phyloP scores from a whole-genome alignment of 2,888 invertebrate species.

The Melanophora roralis region DNA sequence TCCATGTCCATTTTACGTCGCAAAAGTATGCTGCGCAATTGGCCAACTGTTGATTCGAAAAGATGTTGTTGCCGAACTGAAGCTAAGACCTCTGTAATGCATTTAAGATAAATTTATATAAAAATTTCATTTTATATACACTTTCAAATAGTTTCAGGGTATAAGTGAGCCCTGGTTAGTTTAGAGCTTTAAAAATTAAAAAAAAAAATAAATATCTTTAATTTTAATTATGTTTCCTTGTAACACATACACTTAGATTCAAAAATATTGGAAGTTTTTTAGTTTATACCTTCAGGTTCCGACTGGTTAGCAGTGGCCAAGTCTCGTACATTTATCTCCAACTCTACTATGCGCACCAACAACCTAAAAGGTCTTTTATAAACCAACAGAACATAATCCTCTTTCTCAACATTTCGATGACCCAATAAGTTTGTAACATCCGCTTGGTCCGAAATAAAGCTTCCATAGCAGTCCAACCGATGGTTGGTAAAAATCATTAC shows the following conservation, averaged over 20 bases:
- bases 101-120: too few relatives aligned
- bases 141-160: too few relatives aligned
- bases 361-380: conserved; percentile 63
- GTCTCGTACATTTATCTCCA: conserved; percentile 61
- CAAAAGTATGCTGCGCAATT: conserved; percentile 68
- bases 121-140: too few relatives aligned
- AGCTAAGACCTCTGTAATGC: conserved; percentile 1
- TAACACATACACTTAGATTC: too few relatives aligned
- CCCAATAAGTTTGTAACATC: conserved; percentile 65
- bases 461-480: conserved; percentile 72
- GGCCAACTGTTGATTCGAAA: conserved; percentile 68
- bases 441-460: conserved; percentile 65
- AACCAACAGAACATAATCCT: conserved; percentile 68
- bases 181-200: too few relatives aligned
- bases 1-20: conserved; percentile 67
- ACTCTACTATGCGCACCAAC: conserved; percentile 69
- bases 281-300: conserved; percentile 53
- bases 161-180: too few relatives aligned
- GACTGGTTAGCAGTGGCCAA: neutral
- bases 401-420: conserved; percentile 67
- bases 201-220: too few relatives aligned
- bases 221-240: too few relatives aligned
- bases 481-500: conserved; percentile 69
- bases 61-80: conserved; percentile 66
- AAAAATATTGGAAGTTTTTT: too few relatives aligned